Percentiles rank a stretch among this genome's conserved stretches.
Conservation (phyloP, 2,888 invertebrate genomes). For the Yponomeuta malinellus region DNA sequence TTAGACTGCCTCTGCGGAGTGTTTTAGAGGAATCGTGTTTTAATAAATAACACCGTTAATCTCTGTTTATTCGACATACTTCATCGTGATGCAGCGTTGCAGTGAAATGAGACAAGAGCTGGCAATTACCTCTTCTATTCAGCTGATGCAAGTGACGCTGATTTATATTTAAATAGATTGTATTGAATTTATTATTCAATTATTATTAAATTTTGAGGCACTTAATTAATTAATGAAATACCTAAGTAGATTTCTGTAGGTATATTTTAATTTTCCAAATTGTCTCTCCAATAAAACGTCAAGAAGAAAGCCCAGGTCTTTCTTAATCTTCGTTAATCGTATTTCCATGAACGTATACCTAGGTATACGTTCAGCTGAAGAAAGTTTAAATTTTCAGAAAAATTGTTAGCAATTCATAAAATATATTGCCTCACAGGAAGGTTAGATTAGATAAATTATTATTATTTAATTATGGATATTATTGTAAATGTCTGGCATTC, state of each 20-base stretch:
- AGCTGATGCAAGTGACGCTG: not conserved
- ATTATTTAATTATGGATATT: too few relatives aligned
- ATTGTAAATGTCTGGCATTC: too few relatives aligned
- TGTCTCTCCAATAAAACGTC: not conserved
- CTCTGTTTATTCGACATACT: too few relatives aligned
- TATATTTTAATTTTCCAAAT: not conserved
- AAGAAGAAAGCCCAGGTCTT: not conserved
- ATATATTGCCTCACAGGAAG: too few relatives aligned
- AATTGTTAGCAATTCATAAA: too few relatives aligned
- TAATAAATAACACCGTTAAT: too few relatives aligned
- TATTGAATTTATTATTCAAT: not conserved
- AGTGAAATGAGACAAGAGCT: not conserved
- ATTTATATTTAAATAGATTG: not conserved
- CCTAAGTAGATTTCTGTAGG: not conserved
- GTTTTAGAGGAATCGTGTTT: too few relatives aligned
- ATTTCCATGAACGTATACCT: not conserved
- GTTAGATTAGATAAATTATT: too few relatives aligned
- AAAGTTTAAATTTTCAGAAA: too few relatives aligned
- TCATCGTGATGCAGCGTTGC: too few relatives aligned
- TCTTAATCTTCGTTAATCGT: not conserved
- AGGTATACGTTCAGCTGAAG: too few relatives aligned
- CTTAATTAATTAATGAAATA: not conserved
- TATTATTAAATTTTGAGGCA: not conserved
- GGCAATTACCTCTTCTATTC: not conserved
- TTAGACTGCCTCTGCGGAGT: too few relatives aligned